Percentiles rank a stretch among this genome's conserved stretches.
phyloP scores from a whole-genome alignment of 2,797 vertebrate genomes.

The Naso thynnoides region DNA sequence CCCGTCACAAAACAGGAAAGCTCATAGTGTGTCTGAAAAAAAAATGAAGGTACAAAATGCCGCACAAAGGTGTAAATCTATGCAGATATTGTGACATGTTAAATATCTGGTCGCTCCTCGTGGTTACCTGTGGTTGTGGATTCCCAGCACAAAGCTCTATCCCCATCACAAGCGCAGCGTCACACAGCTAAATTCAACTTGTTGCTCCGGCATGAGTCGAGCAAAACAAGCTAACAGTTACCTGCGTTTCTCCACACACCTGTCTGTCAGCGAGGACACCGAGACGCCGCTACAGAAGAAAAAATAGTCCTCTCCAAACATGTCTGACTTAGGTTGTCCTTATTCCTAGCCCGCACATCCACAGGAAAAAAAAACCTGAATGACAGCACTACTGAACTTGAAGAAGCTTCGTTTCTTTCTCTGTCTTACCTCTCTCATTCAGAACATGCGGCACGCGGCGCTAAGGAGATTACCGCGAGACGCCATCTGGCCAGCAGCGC shows the following conservation, averaged over 20 bases:
- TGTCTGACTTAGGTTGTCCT: constrained; percentile 30
- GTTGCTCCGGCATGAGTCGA: constrained; percentile 52
- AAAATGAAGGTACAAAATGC: constrained; percentile 2
- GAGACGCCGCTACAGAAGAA: constrained; percentile 3
- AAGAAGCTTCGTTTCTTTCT: constrained; percentile 15
- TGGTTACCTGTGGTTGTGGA: constrained; percentile 58
- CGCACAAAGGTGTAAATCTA: constrained; percentile 60
- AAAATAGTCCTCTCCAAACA: constrained; percentile 56
- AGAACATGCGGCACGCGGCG: constrained; percentile 56
- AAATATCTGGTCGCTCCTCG: constrained; percentile 5
- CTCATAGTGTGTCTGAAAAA: constrained; percentile 42
- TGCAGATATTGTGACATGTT: constrained; percentile 49
- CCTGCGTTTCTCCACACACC: constrained; percentile 38
- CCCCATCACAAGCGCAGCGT: constrained; percentile 51
- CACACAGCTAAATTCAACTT: constrained; percentile 55
- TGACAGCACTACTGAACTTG: constrained; percentile 46
- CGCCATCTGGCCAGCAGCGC: constrained; percentile 77
- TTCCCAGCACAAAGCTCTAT: constrained; percentile 32
- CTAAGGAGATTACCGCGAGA: constrained; percentile 76
- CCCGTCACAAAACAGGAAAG: constrained; percentile 39
- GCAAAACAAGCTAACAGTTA: constrained; percentile 15
- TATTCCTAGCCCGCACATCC: background rate
- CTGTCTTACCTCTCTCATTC: constrained; percentile 56
- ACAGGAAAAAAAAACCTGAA: constrained; percentile 15
- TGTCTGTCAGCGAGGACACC: constrained; percentile 40